Evolutionary conservation across 2,888 invertebrate species (phyloP), one percentile per base, ranked within the genome.

Genomic region (Ceraclea dissimilis): DNA sequence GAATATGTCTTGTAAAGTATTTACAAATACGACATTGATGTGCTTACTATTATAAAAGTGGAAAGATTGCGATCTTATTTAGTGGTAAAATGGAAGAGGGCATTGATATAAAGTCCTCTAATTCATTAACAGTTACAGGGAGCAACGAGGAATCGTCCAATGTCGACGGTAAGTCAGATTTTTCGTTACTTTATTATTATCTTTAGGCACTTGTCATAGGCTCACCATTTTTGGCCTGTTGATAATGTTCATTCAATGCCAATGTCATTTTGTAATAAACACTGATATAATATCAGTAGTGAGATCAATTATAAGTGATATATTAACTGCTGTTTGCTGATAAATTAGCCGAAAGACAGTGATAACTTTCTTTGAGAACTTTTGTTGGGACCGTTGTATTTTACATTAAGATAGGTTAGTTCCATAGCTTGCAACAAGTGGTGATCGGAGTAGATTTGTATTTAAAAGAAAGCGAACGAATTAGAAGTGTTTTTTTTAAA

Each of bases 11-110:
- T 51, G 54, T 58, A 46, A 54, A 58, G 50, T 48, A 53, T 57
- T 57, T 52, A 43, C 51, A 57, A 57, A 57, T 57, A 49, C 57
- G 50, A 57, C 46, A 53, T 57, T 57, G 57, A 54, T 57, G 57
- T 33, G 48, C 34, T 53, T 39, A 39, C 13, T 17, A 53, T 43
- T 49, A 46, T 53, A 57, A 53, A 49, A 39, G 53, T 53, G 39
- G 2, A 39, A 31, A 39, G 33, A 47, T 52, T 53, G 13, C 16
- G 39, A 39, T 39, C 16, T 39, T 39, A 16, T 39, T 13, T 39
- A n/a, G 16, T 50, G 44, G 43, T 50, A 57, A 53, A 50, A 57
- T 57, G 57, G 57, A 57, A 49, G 57, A 57, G 53, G 54, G 53
- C 22, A 54, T 50, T 22, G 57, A 57, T 39, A 39, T 39, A 39